Conservation (phyloP, 2,888 invertebrate genomes). For the Coelinius sp. region DNA sequence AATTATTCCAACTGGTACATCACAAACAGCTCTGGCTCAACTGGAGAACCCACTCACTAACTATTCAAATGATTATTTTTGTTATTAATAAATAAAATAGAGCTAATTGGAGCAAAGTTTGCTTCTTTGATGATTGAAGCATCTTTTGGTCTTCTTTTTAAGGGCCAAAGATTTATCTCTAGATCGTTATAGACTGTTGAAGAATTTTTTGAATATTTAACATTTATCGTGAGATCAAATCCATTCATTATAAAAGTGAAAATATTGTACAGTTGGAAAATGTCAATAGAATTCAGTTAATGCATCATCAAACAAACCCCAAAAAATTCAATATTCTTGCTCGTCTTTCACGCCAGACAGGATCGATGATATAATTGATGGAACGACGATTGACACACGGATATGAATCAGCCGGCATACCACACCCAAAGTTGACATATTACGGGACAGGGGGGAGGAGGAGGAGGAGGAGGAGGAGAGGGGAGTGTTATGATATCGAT, state of each 20-base stretch:
- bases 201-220: background rate
- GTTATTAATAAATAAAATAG: background rate
- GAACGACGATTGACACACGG: background rate
- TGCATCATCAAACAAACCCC: background rate
- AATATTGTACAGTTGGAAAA: background rate
- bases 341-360: background rate
- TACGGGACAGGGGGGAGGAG: too few species aligned
- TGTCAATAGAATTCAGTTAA: background rate
- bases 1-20: background rate
- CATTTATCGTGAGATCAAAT: background rate
- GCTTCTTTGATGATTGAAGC: background rate
- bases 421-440: background rate
- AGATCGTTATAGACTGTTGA: background rate
- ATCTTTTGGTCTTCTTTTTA: background rate
- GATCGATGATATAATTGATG: constrained; percentile 7
- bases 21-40: background rate
- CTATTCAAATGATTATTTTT: background rate
- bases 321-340: background rate
- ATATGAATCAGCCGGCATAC: background rate
- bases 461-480: too few species aligned
- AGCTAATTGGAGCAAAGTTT: background rate
- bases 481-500: constrained; percentile 18
- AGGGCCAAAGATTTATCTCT: background rate
- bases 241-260: background rate
- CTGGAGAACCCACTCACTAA: background rate